A percentile compares a stretch with the other conserved stretches of the same genome.
Conservation (phyloP, 2,888 invertebrate species). For the Atethmia centrago region DNA sequence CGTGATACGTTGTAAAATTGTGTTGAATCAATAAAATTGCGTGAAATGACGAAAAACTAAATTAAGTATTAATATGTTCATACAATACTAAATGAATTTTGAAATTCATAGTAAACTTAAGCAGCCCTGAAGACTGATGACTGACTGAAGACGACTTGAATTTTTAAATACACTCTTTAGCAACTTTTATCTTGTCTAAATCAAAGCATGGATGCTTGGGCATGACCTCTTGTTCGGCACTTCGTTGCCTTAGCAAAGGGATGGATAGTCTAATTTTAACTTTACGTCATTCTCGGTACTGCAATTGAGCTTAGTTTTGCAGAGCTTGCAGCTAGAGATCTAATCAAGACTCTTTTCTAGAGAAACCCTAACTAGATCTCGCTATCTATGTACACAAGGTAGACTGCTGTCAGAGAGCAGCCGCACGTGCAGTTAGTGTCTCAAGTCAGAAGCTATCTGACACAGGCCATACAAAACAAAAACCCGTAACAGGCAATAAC, state of each 20-base stretch:
- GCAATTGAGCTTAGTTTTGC: background rate
- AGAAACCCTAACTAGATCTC: too few species aligned
- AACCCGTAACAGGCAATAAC: slow-evolving; percentile 12
- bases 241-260: background rate
- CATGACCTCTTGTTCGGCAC: background rate
- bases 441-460: background rate
- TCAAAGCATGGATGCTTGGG: too few species aligned
- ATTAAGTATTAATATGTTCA: too few species aligned
- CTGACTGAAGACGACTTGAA: too few species aligned
- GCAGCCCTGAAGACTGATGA: too few species aligned
- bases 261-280: background rate
- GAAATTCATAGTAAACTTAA: too few species aligned
- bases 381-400: background rate
- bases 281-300: background rate
- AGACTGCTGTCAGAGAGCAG: background rate
- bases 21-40: too few species aligned
- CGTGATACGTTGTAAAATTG: too few species aligned
- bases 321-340: background rate
- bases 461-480: slow-evolving; percentile 8
- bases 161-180: too few species aligned
- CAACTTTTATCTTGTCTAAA: too few species aligned
- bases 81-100: too few species aligned
- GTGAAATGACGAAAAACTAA: too few species aligned
- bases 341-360: background rate
- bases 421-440: background rate